These are phyloP conservation scores for Meandrina meandrites DNA, from an alignment of 92 coral and sea anemone species.

Conservation along the genomic window DNA sequence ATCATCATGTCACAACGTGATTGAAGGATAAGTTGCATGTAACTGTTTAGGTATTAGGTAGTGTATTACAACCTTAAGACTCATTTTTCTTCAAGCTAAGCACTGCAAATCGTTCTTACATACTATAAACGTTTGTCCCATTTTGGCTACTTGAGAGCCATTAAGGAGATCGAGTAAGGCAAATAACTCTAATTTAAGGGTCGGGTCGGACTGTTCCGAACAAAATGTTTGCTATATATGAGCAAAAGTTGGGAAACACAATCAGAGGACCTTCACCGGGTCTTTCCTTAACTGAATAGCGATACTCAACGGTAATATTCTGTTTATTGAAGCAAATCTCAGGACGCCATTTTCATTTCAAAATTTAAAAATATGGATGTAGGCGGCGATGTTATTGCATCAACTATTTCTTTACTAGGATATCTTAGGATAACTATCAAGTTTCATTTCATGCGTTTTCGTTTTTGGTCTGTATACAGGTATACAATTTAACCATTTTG, in stretches of 20 bases:
- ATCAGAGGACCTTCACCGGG: background rate
- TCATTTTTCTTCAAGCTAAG: no score
- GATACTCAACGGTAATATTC: background rate
- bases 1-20: background rate
- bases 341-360: background rate
- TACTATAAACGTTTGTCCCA: background rate
- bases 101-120: background rate
- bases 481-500: background rate
- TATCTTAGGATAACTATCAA: background rate
- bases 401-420: background rate
- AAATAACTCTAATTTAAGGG: background rate
- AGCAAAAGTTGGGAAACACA: background rate
- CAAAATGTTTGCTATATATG: background rate
- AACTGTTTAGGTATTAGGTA: background rate
- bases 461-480: background rate
- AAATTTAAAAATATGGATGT: slow-evolving; percentile 14
- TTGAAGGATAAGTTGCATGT: background rate
- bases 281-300: background rate
- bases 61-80: background rate
- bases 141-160: background rate
- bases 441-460: background rate
- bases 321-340: background rate
- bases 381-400: background rate
- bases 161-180: background rate
- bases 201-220: background rate